phyloP scores from a whole-genome alignment of 2,797 vertebrate species.

The Enteromius anoplus region DNA sequence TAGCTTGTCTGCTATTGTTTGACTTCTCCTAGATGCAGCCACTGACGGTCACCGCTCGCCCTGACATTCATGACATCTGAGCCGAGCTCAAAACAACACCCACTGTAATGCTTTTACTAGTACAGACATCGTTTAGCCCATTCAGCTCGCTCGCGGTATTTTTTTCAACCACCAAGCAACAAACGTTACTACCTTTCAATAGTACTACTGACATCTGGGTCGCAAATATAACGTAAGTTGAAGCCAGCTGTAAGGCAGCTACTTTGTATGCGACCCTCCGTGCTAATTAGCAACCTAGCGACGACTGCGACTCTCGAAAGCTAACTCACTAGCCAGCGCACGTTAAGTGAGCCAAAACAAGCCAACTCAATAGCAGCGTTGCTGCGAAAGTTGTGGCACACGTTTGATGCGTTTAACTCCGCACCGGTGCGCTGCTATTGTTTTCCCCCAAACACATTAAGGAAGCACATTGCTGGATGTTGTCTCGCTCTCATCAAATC shows the following conservation, averaged over 20 bases:
- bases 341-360: constrained; percentile 28
- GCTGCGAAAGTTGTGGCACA: constrained; percentile 32
- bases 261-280: constrained; percentile 26
- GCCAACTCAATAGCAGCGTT: constrained; percentile 21
- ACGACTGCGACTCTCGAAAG: constrained; percentile 25
- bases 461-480: constrained; percentile 7
- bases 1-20: constrained; percentile 5
- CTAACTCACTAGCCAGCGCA: constrained; percentile 49
- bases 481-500: constrained; percentile 49
- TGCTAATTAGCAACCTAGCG: constrained; percentile 49
- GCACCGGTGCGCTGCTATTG: constrained; percentile 3
- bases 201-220: constrained; percentile 28
- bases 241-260: background rate
- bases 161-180: background rate
- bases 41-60: constrained; percentile 20
- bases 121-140: constrained; percentile 3
- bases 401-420: constrained; percentile 17
- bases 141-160: constrained; percentile 10
- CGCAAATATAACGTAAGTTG: constrained; percentile 2
- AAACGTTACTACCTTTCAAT: background rate
- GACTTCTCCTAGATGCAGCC: background rate
- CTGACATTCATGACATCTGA: constrained; percentile 42
- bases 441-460: constrained; percentile 4
- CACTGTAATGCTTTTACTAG: constrained; percentile 3
- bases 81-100: constrained; percentile 45